Conservation (phyloP, 2,888 invertebrate species). For the Drosophila imparisetae region DNA sequence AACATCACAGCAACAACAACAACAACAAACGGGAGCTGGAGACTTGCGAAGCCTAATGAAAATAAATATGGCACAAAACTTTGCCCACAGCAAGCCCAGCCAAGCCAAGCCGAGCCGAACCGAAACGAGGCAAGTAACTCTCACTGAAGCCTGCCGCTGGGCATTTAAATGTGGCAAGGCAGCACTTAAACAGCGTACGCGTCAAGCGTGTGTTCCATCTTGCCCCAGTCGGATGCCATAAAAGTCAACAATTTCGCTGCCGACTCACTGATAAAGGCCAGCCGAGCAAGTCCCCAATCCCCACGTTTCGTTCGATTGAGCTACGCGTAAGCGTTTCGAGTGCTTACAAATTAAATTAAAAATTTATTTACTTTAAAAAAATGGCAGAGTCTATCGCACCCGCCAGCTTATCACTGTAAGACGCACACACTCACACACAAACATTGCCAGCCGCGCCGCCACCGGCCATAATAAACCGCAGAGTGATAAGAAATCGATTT, state of each 20-base stretch:
- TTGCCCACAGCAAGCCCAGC: slow-evolving; percentile 38
- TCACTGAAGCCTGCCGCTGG: slow-evolving; percentile 39
- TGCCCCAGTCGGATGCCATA: slow-evolving; percentile 61
- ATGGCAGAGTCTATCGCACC: slow-evolving; percentile 34
- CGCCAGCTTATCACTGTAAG: slow-evolving; percentile 58
- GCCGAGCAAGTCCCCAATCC: slow-evolving; percentile 21
- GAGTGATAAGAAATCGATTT: slow-evolving; percentile 80
- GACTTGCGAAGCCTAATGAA: slow-evolving; percentile 58
- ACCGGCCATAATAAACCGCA: slow-evolving; percentile 67
- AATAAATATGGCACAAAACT: slow-evolving; percentile 70
- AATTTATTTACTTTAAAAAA: slow-evolving; percentile 72
- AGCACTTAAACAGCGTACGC: slow-evolving; percentile 45
- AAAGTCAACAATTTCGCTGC: slow-evolving; percentile 75
- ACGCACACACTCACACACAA: slow-evolving; percentile 11
- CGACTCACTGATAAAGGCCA: slow-evolving; percentile 66
- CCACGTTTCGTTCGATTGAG: slow-evolving; percentile 65
- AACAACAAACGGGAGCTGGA: slow-evolving; percentile 16
- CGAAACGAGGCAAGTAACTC: slow-evolving; percentile 23
- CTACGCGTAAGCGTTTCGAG: slow-evolving; percentile 74
- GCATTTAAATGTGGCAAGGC: slow-evolving; percentile 57
- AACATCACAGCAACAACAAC: slow-evolving; percentile 13
- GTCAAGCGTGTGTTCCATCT: slow-evolving; percentile 20
- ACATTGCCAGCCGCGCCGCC: slow-evolving; percentile 27
- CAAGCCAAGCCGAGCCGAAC: not conserved
- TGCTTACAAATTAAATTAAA: slow-evolving; percentile 78